phyloP scores from a whole-genome alignment of 1,140 invertebrate genomes.

The Diuraphis noxia region DNA sequence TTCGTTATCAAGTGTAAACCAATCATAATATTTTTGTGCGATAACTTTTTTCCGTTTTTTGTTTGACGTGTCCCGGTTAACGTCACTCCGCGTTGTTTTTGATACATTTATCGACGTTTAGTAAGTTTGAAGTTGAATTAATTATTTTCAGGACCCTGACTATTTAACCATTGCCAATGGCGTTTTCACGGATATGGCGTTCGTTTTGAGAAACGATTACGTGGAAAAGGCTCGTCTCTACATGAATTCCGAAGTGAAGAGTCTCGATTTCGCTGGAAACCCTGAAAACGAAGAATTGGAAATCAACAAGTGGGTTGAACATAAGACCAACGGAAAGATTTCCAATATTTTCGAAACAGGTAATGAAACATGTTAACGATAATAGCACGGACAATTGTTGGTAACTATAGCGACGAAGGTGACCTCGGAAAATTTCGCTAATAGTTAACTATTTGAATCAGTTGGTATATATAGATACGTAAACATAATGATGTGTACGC shows the following conservation, averaged over 20 bases:
- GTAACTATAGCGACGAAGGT: background rate
- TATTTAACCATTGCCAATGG: constrained; percentile 24
- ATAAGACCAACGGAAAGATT: constrained; percentile 16
- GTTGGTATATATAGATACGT: too few species aligned
- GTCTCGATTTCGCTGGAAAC: background rate
- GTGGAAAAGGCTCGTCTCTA: background rate
- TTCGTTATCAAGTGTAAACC: background rate
- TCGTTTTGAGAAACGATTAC: constrained; percentile 30
- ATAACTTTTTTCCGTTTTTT: background rate
- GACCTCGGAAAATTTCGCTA: background rate
- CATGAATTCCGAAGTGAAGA: constrained; percentile 26
- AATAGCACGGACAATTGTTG: too few species aligned
- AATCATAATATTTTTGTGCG: background rate
- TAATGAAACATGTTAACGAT: too few species aligned
- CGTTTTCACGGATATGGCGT: background rate
- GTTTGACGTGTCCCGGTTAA: background rate
- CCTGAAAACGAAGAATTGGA: background rate
- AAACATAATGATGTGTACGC: background rate
- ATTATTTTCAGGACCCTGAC: background rate
- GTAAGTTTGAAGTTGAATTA: background rate
- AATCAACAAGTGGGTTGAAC: constrained; percentile 25
- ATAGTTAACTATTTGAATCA: background rate
- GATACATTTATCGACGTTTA: background rate
- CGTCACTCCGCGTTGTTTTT: background rate
- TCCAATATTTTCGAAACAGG: background rate